phyloP scores from a whole-genome alignment of 2,113 vertebrate species.

The Ciconia maguari region DNA sequence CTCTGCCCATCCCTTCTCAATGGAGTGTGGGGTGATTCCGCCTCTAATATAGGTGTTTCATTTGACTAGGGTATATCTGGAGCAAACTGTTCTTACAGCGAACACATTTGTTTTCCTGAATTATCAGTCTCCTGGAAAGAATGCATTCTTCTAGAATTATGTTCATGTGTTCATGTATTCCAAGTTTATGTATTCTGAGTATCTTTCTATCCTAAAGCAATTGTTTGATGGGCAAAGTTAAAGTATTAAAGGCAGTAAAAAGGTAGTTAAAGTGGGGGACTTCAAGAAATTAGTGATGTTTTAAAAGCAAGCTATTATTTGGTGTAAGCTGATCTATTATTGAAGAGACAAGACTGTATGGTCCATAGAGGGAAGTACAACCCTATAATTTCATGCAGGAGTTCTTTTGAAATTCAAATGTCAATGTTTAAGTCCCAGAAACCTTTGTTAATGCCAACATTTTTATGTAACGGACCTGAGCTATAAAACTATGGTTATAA shows the following conservation, averaged over 20 bases:
- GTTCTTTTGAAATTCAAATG: conserved; percentile 46
- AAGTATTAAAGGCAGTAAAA: background rate
- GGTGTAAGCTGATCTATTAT: background rate
- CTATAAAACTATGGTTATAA: background rate
- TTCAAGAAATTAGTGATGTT: background rate
- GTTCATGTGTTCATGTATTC: background rate
- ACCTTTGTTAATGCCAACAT: background rate
- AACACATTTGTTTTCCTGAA: background rate
- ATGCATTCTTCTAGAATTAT: background rate
- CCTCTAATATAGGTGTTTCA: background rate
- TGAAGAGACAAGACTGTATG: background rate
- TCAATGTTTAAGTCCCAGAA: background rate
- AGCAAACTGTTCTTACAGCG: background rate
- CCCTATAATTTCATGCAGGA: background rate
- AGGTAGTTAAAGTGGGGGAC: background rate
- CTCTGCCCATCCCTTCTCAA: background rate
- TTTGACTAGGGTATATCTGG: background rate
- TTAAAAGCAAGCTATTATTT: background rate
- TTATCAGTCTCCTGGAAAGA: background rate
- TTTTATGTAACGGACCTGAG: background rate
- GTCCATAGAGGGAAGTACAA: background rate
- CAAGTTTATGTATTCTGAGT: background rate
- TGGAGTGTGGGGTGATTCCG: background rate
- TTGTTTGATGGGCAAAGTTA: background rate
- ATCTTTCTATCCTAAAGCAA: background rate